Evolutionary conservation across 2,888 invertebrate genomes (phyloP).

Genomic region (Lottia gigantea): DNA sequence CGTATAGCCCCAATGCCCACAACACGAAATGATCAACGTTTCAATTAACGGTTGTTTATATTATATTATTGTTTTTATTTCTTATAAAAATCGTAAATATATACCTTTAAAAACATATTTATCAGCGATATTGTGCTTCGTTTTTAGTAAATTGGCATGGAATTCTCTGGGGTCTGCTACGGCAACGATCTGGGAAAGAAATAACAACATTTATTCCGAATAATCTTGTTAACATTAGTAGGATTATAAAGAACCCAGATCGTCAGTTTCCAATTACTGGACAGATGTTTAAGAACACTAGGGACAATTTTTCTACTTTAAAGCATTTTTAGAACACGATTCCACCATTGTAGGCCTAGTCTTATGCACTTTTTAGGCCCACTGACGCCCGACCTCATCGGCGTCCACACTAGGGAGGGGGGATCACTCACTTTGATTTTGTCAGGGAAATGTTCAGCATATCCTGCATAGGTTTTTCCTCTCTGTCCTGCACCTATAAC

Average conservation of each 20-base stretch:
- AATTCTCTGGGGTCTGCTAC: constrained; percentile 59
- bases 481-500: constrained; percentile 65
- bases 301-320: no score
- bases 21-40: no score
- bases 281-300: no score
- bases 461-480: constrained; percentile 60
- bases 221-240: not conserved
- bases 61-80: no score
- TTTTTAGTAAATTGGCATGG: constrained; percentile 41
- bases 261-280: no score
- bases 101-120: constrained; percentile 47
- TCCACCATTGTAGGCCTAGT: no score
- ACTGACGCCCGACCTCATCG: no score
- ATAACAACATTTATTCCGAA: not conserved
- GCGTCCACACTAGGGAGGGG: no score
- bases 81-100: constrained; percentile 20
- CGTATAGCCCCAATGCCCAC: no score
- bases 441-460: constrained; percentile 54
- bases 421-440: constrained; percentile 51
- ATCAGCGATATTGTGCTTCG: constrained; percentile 39
- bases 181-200: constrained; percentile 51
- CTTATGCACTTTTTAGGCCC: no score
- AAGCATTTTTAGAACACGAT: not conserved
- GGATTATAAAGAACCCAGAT: no score
- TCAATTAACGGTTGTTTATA: no score